Evolutionary conservation across 2,113 vertebrate genomes (phyloP), one percentile per base, ranked within the genome.

Genomic region (Uria lomvia): DNA sequence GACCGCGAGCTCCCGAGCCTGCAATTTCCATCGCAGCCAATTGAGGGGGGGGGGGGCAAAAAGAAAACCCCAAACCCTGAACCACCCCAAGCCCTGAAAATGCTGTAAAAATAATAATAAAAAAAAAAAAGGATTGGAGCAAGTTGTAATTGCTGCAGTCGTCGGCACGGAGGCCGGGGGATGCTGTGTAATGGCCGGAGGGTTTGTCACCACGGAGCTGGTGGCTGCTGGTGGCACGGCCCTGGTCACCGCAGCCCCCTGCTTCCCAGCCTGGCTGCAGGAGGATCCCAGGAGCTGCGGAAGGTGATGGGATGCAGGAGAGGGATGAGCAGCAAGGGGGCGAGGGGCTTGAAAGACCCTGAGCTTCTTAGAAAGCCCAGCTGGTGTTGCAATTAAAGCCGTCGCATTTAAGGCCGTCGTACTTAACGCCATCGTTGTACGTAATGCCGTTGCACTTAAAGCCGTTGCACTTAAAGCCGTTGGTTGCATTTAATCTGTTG

Each of bases 21-120:
- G 93, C 79, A 70, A 34, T 97, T 95, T 89, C 83, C 55, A 77
- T 72, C 5, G 2, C 89, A 86, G 95, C 93, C 83, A 80, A 96
- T 86, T 12, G 84, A 80, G 60, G 65, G 9, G 11, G 40, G 40
- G 43, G 47, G 10, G 11, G 36, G 36, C 36, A 36, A 36, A 36
- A 5, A 32, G 6, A 20, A 49, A 47, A 71, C 5, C 16, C n/a
- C 11, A 47, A 58, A n/a, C 34, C 34, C 67, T 0, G 2, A 90
- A 26, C 45, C 58, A 52, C 86, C 42, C 53, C 8, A 1, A 92
- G 71, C 49, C 4, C 18, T 71, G 62, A 75, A 91, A 94, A 92
- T 4, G 43, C 52, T 63, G 66, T 84, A 8, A 47, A 88, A 75
- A 53, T 80, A 45, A 24, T 27, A 75, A 53, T 80, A 45, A 24